Evolutionary conservation across 2,797 vertebrate species (phyloP).

Genomic region (Rousettus madagascariensis): DNA sequence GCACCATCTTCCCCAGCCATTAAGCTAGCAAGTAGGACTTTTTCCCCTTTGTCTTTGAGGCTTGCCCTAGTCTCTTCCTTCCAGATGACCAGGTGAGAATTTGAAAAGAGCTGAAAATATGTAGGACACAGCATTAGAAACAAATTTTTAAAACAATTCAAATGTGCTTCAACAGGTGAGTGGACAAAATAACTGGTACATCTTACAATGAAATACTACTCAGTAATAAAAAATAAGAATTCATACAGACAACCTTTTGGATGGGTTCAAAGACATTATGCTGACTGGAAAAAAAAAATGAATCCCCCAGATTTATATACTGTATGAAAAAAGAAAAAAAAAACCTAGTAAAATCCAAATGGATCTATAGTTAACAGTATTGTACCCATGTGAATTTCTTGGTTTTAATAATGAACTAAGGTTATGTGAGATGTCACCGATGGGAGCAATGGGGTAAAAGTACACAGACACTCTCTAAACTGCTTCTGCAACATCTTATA

Average conservation of each 20-base stretch:
- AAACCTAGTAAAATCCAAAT: neutral
- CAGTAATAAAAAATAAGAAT: neutral
- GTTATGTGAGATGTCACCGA: neutral
- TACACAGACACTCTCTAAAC: neutral
- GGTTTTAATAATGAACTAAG: neutral
- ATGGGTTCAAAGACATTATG: neutral
- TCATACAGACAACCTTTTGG: neutral
- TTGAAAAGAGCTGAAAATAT: neutral
- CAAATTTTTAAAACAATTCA: neutral
- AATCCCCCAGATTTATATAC: neutral
- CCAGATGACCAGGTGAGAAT: neutral
- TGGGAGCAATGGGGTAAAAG: neutral
- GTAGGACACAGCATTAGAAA: neutral
- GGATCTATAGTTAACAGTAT: neutral
- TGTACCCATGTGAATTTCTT: neutral
- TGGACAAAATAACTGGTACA: neutral
- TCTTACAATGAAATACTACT: neutral
- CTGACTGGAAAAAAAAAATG: neutral
- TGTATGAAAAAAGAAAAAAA: neutral
- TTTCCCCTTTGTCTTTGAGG: neutral
- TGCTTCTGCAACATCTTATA: neutral
- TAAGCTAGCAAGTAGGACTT: neutral
- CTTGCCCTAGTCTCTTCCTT: neutral
- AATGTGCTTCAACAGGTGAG: neutral
- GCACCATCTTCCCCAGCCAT: neutral